phyloP scores from a whole-genome alignment of 2,113 vertebrate species.

The Apteryx mantelli region DNA sequence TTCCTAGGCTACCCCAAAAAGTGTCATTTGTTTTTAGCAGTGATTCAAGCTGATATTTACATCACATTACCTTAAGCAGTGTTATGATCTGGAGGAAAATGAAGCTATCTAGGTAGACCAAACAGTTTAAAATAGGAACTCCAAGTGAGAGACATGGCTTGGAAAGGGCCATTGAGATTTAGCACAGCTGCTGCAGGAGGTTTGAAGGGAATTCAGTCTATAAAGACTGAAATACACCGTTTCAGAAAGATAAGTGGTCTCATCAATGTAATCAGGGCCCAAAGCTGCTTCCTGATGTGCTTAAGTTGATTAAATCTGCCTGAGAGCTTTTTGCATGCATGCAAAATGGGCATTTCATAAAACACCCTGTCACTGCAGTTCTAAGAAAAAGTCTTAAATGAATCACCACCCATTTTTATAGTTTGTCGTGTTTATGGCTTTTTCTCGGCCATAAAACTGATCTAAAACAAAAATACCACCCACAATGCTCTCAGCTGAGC shows the following conservation, averaged over 20 bases:
- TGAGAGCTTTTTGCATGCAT: background rate
- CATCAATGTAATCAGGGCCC: background rate
- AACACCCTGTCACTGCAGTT: background rate
- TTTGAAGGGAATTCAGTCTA: background rate
- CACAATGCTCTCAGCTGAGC: background rate
- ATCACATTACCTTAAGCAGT: background rate
- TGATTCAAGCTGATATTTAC: conserved; percentile 28
- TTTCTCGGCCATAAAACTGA: background rate
- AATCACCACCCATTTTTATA: background rate
- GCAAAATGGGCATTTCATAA: background rate
- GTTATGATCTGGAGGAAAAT: background rate
- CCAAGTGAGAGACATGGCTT: background rate
- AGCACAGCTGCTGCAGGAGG: background rate
- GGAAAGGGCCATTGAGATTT: conserved; percentile 12
- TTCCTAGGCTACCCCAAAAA: background rate
- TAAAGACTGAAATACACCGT: background rate
- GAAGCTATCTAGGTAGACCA: background rate
- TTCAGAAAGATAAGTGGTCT: background rate
- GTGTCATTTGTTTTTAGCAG: background rate
- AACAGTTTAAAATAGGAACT: conserved; percentile 1
- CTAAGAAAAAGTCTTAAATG: background rate
- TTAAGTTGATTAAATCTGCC: conserved; percentile 25
- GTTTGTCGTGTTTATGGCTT: background rate
- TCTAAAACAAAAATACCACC: background rate
- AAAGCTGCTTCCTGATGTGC: background rate